Evolutionary conservation across 2,797 vertebrate species (phyloP), one percentile per base, ranked within the genome.

Genomic region (Mallotus villosus): DNA sequence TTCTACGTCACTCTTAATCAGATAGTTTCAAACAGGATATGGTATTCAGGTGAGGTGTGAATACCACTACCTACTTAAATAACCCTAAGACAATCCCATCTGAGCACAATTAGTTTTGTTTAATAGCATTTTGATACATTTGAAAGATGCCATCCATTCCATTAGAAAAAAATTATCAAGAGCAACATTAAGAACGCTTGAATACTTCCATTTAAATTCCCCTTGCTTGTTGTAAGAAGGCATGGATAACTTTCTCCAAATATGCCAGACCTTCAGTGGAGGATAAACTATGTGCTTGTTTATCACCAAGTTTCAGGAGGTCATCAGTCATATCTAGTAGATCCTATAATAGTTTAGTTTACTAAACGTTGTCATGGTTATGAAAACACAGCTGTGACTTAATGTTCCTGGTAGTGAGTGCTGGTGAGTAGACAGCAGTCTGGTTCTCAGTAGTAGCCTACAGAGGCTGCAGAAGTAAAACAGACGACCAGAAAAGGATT

Each of bases 1-100:
- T 67, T 83, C 74, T 76, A 67, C 65, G 4, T 77, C 81, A 74
- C 55, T 78, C 74, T 76, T 84, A 69, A 70, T 63, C 73, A 74
- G 78, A 77, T 70, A 68, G 75, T 46, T 46, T 46, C 78, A 75
- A 67, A 73, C 65, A 57, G 32, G 71, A 75, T 71, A 60, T 57
- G 53, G 61, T 59, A 58, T 24, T 29, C 37, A 63, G 63, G 55
- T 34, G 29, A 21, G 69, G 51, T 60, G 9, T 67, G 70, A 55
- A 57, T 49, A 79, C 46, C 12, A 55, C 21, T 68, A 70, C 68
- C 62, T 75, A 68, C 49, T 67, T 67, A 21, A 24, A 24, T 53
- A 29, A 27, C 41, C 32, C 34, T 49, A 24, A 57, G 55, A 57
- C 51, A 60, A n/a, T 21, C 37, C 27, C 5, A 63, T 21, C 41